A percentile compares a stretch with the other conserved stretches of the same genome.
Evolutionary conservation across 1,140 invertebrate genomes (phyloP).

Genomic region (Pseudomyrmex concolor): DNA sequence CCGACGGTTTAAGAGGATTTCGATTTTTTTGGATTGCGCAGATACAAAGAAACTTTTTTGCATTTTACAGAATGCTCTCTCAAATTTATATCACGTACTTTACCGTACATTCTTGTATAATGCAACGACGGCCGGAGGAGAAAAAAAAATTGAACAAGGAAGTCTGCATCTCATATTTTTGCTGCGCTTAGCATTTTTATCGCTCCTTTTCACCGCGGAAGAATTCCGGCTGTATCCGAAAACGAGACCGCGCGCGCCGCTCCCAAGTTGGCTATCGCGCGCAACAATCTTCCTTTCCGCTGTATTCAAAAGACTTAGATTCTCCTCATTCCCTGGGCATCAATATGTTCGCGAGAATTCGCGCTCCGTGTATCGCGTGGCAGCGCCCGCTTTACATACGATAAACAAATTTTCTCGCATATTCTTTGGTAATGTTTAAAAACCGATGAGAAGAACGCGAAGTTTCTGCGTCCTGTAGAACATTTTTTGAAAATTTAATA

Average conservation of each 20-base stretch:
- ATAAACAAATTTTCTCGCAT: constrained; percentile 34
- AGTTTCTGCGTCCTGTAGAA: not conserved
- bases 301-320: constrained; percentile 39
- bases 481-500: not conserved
- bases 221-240: constrained; percentile 57
- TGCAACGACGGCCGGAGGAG: not conserved
- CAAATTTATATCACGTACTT: constrained; percentile 39
- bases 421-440: not conserved
- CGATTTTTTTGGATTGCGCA: constrained; percentile 7
- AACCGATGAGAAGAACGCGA: not conserved
- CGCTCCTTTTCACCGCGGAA: constrained; percentile 26
- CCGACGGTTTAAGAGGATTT: not conserved
- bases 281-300: constrained; percentile 7
- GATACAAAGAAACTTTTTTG: constrained; percentile 34
- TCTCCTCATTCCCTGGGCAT: constrained; percentile 36
- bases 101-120: constrained; percentile 15
- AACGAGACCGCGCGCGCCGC: constrained; percentile 2
- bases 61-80: not conserved
- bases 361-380: not conserved
- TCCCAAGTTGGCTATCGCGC: constrained; percentile 48
- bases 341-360: constrained; percentile 48
- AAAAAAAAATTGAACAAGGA: not conserved
- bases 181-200: constrained; percentile 68
- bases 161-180: constrained; percentile 35
- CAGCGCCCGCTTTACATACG: not conserved